Base-by-base conservation (phyloP, 2,797 vertebrate species). In the Neosilurus hyrtlii region DNA sequence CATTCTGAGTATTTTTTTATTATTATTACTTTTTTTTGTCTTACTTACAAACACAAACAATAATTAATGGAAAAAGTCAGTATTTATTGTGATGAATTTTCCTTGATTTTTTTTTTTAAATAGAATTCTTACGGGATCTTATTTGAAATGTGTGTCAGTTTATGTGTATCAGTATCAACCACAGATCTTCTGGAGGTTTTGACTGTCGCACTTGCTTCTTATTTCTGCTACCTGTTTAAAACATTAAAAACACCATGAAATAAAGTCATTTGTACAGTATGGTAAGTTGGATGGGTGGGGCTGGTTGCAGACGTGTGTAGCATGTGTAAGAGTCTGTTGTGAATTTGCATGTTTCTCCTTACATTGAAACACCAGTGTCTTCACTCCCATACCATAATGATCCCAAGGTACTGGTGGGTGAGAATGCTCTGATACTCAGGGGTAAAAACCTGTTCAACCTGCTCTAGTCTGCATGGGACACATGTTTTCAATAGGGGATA, bases 381-480 rank as follows among this genome's bases (percentile, higher is more conserved):
- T 52, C 63, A 22, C 66, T 70, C 59, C 52, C 63, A 57, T 56
- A 66, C 59, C n/a, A 14, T 4, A n/a, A 20, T 37, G 22, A 20
- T 5, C 16, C 35, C 24, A 26, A 71, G 26, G 16, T 49, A 26
- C 35, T 3, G n/a, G 70, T 67, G n/a, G 20, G 30, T 6, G 10
- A 5, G 9, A 35, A 68, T 2, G 5, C 18, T 66, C 56, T 63
- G 24, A 66, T 26, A 65, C 59, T 49, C 5, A 11, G 4, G 14
- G 52, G 15, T 11, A 16, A 12, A 51, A 62, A 80, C 62, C 71
- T 7, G 82, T 59, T 14, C 1, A 65, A 75, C 78, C 83, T 68
- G 78, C 71, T 84, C 62, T 20, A 35, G 54, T 72, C 57, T 57
- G 54, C 51, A 20, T n/a, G 10, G 73, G 78, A 80, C 61, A 75